phyloP scores from a whole-genome alignment of 2,113 vertebrate genomes.

The Rhynchomys soricoides region DNA sequence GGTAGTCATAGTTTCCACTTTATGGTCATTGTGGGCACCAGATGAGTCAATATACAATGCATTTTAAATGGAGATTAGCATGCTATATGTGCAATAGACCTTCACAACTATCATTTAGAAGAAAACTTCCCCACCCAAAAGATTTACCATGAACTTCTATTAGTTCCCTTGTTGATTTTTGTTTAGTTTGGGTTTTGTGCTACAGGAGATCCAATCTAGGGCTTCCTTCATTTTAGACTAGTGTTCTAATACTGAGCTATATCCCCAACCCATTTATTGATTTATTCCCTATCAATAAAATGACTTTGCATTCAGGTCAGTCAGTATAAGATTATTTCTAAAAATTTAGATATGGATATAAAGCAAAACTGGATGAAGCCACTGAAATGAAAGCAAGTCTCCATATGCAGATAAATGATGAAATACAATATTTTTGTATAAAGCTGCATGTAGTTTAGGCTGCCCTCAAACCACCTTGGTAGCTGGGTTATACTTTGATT shows the following conservation, averaged over 20 bases:
- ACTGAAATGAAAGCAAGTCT: not conserved
- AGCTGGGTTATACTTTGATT: not conserved
- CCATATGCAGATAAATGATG: not conserved
- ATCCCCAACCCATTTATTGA: not conserved
- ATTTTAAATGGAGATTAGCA: not conserved
- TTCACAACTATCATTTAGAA: not conserved
- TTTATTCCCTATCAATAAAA: not conserved
- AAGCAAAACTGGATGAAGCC: not conserved
- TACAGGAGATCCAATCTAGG: not conserved
- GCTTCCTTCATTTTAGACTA: not conserved
- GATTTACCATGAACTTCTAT: not conserved
- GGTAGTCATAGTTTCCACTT: not conserved
- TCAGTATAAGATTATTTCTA: not conserved
- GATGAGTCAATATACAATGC: not conserved
- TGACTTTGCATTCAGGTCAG: not conserved
- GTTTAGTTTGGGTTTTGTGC: not conserved
- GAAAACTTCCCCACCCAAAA: not conserved
- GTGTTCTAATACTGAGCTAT: not conserved
- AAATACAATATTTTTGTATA: not conserved
- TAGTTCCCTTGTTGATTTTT: not conserved
- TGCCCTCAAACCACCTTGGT: not conserved
- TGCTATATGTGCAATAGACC: not conserved
- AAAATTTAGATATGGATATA: not conserved
- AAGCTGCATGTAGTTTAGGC: not conserved
- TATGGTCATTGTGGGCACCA: not conserved